Conservation (phyloP, 2,113 vertebrate species). For the Forbesichthys papilliferus region DNA sequence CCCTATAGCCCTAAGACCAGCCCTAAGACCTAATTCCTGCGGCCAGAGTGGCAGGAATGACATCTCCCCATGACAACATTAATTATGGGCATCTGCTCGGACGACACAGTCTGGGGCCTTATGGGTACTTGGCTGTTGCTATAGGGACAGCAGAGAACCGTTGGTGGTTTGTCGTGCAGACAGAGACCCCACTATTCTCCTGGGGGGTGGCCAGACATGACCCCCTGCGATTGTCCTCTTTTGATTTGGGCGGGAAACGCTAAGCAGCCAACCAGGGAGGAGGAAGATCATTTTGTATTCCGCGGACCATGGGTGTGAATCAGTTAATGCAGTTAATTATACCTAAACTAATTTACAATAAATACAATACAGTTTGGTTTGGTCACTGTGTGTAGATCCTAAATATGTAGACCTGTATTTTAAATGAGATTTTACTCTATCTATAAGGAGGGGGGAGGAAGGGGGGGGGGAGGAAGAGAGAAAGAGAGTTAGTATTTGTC, state of each 20-base stretch:
- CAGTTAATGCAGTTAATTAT: not conserved
- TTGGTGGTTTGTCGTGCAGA: conserved; percentile 68
- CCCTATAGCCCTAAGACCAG: conserved; percentile 37
- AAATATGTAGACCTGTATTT: not conserved
- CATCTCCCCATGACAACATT: conserved; percentile 71
- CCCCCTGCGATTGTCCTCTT: conserved; percentile 65
- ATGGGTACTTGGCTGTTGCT: conserved; percentile 73
- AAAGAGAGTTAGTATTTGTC: not conserved
- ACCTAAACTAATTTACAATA: not conserved
- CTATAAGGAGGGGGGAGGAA: too few relatives aligned
- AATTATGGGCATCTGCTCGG: conserved; percentile 78
- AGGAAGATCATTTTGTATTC: conserved; percentile 44
- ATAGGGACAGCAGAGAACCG: conserved; percentile 74
- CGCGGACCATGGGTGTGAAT: conserved; percentile 28
- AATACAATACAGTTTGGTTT: not conserved
- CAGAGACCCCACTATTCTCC: conserved; percentile 73
- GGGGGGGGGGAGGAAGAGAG: not conserved
- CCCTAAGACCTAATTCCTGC: not conserved
- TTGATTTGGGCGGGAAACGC: conserved; percentile 74
- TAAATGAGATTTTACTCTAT: too few relatives aligned
- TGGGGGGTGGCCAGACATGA: conserved; percentile 78
- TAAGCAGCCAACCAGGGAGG: conserved; percentile 54
- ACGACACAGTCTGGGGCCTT: conserved; percentile 72
- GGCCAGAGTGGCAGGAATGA: conserved; percentile 64
- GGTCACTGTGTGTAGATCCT: not conserved